phyloP scores from a whole-genome alignment of 2,113 vertebrate species.

The Polyodon spathula region DNA sequence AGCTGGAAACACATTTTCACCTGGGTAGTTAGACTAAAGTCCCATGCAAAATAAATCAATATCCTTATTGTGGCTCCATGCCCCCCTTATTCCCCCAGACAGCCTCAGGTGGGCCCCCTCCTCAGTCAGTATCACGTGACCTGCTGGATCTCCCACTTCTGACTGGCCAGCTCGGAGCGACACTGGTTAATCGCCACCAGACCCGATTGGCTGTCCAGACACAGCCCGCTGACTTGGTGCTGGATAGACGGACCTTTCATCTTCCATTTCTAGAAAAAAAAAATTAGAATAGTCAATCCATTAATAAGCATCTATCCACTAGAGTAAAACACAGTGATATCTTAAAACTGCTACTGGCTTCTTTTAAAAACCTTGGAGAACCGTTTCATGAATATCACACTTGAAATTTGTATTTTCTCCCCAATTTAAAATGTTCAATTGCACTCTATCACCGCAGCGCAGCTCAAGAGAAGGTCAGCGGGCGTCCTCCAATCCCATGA shows the following conservation, averaged over 20 bases:
- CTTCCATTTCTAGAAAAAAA: slow-evolving; percentile 77
- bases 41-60: slow-evolving; percentile 61
- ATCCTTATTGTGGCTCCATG: slow-evolving; percentile 14
- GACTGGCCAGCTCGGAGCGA: slow-evolving; percentile 71
- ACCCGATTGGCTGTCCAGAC: slow-evolving; percentile 77
- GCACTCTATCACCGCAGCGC: too few species aligned
- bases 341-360: too few species aligned
- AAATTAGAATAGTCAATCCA: too few species aligned
- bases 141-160: slow-evolving; percentile 87
- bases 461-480: too few species aligned
- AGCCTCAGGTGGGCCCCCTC: not conserved
- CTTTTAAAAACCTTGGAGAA: too few species aligned
- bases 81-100: not conserved
- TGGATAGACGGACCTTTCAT: slow-evolving; percentile 84
- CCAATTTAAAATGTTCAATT: too few species aligned
- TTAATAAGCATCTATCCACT: too few species aligned
- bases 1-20: slow-evolving; percentile 31
- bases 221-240: slow-evolving; percentile 81
- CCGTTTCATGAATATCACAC: too few species aligned
- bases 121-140: slow-evolving; percentile 63
- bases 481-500: too few species aligned
- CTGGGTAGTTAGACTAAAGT: slow-evolving; percentile 18
- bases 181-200: slow-evolving; percentile 72
- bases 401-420: too few species aligned
- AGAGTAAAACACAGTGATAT: too few species aligned